Percentiles rank a stretch among this genome's conserved stretches.
Evolutionary conservation across 2,797 vertebrate species (phyloP).

Genomic region (Menidia menidia): DNA sequence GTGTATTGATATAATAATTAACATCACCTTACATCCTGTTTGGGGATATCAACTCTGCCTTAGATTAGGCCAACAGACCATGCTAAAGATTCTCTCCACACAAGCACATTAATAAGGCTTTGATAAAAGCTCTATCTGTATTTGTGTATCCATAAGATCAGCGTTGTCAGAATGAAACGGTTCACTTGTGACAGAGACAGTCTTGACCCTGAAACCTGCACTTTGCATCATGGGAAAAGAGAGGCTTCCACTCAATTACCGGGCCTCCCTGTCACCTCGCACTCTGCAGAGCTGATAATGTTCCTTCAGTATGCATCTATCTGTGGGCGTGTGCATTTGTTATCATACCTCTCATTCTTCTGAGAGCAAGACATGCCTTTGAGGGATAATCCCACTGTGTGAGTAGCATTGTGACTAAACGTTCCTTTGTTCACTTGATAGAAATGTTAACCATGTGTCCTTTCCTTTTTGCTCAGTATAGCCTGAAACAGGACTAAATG

Average conservation of each 20-base stretch:
- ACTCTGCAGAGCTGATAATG: conserved; percentile 49
- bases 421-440: conserved; percentile 37
- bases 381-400: conserved; percentile 55
- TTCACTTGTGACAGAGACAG: conserved; percentile 31
- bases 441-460: conserved; percentile 24
- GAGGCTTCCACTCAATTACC: conserved; percentile 53
- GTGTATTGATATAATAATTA: conserved; percentile 32
- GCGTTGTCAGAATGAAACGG: conserved; percentile 33
- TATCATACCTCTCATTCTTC: conserved; percentile 48
- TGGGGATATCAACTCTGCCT: conserved; percentile 32
- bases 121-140: conserved; percentile 32
- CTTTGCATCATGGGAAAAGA: conserved; percentile 31
- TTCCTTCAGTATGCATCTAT: conserved; percentile 19
- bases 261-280: conserved; percentile 27
- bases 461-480: not conserved
- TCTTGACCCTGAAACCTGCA: conserved; percentile 44
- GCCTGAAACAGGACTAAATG: not conserved
- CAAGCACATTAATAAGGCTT: conserved; percentile 42
- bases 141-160: conserved; percentile 22
- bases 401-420: conserved; percentile 48
- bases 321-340: conserved; percentile 17
- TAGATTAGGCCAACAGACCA: conserved; percentile 25
- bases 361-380: conserved; percentile 50
- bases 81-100: conserved; percentile 22
- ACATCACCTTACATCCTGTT: conserved; percentile 23